These are phyloP conservation scores for Sylvicapra grimmia DNA, from an alignment of 2,113 vertebrate species.

Conservation along the genomic window DNA sequence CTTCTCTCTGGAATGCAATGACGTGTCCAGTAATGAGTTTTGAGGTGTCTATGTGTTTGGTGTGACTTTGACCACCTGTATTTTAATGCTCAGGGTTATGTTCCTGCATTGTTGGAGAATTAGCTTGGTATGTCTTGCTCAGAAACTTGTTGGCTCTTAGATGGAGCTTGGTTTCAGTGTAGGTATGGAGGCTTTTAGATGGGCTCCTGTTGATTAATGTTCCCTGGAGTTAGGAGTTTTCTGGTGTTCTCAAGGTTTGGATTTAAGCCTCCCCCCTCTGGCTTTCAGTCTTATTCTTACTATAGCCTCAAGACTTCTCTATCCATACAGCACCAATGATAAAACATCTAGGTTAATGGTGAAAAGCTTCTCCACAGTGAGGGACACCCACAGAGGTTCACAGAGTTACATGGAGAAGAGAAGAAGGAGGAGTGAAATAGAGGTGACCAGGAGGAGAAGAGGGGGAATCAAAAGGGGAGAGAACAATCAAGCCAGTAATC, in stretches of 20 bases:
- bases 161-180: not conserved
- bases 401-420: not conserved
- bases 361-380: not conserved
- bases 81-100: not conserved
- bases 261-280: not conserved
- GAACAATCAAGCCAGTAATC: not conserved
- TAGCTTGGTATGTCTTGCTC: not conserved
- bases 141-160: not conserved
- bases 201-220: not conserved
- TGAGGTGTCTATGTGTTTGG: not conserved
- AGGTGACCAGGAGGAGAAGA: not conserved
- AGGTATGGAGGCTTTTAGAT: not conserved
- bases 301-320: not conserved
- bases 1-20: not conserved
- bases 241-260: not conserved
- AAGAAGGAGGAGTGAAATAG: not conserved
- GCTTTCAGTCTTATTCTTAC: not conserved
- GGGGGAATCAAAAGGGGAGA: not conserved
- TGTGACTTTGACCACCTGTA: not conserved
- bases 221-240: not conserved
- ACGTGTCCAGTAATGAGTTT: not conserved
- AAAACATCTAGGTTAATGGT: not conserved
- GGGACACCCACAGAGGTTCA: not conserved
- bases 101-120: not conserved
- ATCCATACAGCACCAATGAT: not conserved